Evolutionary conservation across 2,113 vertebrate species (phyloP).

Genomic region (Equus przewalskii): DNA sequence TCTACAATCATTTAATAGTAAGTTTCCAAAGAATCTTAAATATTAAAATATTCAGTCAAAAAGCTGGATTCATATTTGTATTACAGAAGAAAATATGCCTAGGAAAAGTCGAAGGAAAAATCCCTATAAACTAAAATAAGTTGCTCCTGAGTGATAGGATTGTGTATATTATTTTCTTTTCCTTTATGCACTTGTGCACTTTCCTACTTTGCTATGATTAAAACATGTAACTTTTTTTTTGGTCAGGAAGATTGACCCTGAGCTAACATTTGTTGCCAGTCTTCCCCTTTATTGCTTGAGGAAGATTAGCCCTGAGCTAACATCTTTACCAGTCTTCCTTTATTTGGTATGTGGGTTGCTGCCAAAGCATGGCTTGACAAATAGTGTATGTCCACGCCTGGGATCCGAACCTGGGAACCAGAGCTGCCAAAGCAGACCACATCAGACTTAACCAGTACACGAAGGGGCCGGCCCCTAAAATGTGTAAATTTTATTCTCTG

Average conservation of each 20-base stretch:
- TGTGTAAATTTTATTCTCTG: not conserved
- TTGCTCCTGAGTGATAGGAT: not conserved
- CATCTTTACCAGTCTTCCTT: too few species aligned
- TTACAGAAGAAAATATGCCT: not conserved
- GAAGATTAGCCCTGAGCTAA: too few species aligned
- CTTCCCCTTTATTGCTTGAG: too few species aligned
- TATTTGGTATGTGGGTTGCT: too few species aligned
- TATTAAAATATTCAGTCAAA: conserved; percentile 27
- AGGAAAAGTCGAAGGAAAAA: not conserved
- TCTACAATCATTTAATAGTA: conserved; percentile 37
- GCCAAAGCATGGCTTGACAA: too few species aligned
- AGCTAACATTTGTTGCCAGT: too few species aligned
- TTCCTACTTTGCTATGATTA: conserved; percentile 9
- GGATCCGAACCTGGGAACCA: too few species aligned
- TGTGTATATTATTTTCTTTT: conserved; percentile 20
- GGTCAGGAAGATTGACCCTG: too few species aligned
- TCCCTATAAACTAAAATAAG: not conserved
- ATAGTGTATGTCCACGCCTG: too few species aligned
- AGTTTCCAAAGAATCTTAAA: not conserved
- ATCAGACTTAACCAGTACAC: too few species aligned
- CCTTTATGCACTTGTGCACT: conserved; percentile 1
- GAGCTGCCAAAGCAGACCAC: too few species aligned
- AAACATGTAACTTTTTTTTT: not conserved
- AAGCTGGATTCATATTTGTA: conserved; percentile 24
- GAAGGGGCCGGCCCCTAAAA: not conserved